These are phyloP conservation scores for Chionomys nivalis DNA, from an alignment of 2,113 vertebrate species.

Conservation along the genomic window DNA sequence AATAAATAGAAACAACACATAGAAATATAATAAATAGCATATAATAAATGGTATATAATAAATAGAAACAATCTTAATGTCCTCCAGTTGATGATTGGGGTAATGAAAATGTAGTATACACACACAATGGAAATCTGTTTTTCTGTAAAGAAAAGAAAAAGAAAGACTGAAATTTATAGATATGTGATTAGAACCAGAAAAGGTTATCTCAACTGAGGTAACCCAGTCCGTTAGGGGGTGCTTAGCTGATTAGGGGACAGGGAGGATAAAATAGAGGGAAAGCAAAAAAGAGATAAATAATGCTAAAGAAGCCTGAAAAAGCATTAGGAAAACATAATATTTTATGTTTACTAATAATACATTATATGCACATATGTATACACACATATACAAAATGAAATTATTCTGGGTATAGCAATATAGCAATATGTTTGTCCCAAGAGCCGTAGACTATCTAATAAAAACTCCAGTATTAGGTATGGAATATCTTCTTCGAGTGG, in stretches of 20 bases:
- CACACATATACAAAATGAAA: neutral
- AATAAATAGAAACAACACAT: neutral
- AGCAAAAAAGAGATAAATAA: neutral
- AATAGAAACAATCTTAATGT: neutral
- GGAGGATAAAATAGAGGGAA: neutral
- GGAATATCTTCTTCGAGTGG: neutral
- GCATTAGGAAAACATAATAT: neutral
- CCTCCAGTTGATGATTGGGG: neutral
- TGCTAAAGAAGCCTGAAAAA: neutral
- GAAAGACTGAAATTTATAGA: neutral
- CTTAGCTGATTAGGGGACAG: neutral
- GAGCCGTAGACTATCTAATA: neutral
- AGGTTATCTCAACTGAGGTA: neutral
- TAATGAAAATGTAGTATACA: neutral
- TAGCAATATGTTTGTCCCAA: neutral
- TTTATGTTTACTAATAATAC: neutral
- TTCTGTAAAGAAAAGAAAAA: neutral
- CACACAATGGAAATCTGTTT: neutral
- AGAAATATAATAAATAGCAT: neutral
- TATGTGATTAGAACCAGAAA: neutral
- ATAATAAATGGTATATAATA: neutral
- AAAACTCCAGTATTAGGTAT: neutral
- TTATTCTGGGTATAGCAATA: neutral
- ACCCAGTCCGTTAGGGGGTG: neutral
- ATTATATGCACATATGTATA: neutral